Base-by-base conservation (phyloP, 2,797 vertebrate species). In the Poecilia wingei region DNA sequence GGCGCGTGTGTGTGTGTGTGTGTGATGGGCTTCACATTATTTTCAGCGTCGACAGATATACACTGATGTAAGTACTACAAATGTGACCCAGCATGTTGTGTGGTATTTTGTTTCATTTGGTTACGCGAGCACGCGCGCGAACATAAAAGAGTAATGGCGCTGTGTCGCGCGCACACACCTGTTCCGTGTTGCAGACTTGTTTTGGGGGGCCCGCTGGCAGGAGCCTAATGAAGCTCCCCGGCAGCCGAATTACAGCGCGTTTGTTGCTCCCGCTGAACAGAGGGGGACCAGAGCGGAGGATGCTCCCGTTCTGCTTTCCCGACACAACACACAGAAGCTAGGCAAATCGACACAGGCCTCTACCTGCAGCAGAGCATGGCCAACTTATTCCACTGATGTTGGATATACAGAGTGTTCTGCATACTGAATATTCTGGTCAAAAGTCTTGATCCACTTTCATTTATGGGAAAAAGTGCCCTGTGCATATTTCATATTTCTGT, bases 121-220 rank as follows among this genome's bases (percentile, higher is more conserved):
- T 59, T 39, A 18, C 77, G 71, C 79, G 14, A 13, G 71, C 77
- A 59, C 66, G 81, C 69, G 69, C 61, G 57, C 55, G 75, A n/a
- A 31, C 55, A 28, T 8, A 36, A 74, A 43, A n/a, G 69, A 81
- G 73, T 82, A 45, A 68, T 6, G 49, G 76, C 78, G 74, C 64
- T 46, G 78, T 25, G 77, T 5, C 85, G 31, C 86, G 46, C 91
- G 61, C 90, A 89, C 92, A 94, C 94, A 94, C 93, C 93, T 95
- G 93, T 94, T 94, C 90, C 90, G 84, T 92, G 91, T 93, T 92
- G 89, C 93, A 41, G 91, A 86, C 86, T 88, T 91, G 89, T 93
- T 89, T 79, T 86, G 81, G 79, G 79, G 68, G 45, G 25, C 73
- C 33, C 79, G 39, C 59, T 73, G 84, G 22, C 84, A 85, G 76